These are phyloP conservation scores for Protonemura montana DNA, from an alignment of 2,888 invertebrate genomes.

Conservation along the genomic window DNA sequence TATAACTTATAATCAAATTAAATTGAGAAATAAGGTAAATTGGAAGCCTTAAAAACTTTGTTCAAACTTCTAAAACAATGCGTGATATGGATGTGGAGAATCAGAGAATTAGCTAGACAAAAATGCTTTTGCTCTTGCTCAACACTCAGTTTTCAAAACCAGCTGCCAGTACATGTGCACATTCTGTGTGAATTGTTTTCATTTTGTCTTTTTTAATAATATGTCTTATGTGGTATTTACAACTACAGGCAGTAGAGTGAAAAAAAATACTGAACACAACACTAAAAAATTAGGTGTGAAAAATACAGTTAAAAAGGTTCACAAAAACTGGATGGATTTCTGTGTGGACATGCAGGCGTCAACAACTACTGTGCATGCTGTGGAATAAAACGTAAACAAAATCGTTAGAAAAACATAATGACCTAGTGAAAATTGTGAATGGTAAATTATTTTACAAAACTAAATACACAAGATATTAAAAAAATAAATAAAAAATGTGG, in stretches of 20 bases:
- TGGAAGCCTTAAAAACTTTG: no score
- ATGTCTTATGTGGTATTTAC: no score
- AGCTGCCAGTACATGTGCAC: no score
- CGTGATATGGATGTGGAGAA: no score
- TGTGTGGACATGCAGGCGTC: conserved; percentile 44
- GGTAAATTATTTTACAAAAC: not conserved
- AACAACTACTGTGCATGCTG: conserved; percentile 37
- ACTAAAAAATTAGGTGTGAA: conserved; percentile 51
- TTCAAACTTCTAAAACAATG: no score
- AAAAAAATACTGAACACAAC: conserved; percentile 45
- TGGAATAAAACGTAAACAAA: conserved; percentile 35
- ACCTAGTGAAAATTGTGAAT: not conserved
- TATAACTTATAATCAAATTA: no score
- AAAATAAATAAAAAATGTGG: not conserved
- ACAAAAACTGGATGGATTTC: not conserved
- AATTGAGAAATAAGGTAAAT: no score
- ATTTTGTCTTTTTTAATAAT: no score
- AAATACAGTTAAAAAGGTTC: conserved; percentile 17
- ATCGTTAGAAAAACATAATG: not conserved
- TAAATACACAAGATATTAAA: not conserved
- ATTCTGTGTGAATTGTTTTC: no score
- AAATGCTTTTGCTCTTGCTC: no score
- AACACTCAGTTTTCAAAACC: no score
- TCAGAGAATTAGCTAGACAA: no score
- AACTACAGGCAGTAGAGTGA: conserved; percentile 37